These are phyloP conservation scores for Macrobrachium nipponense DNA, from an alignment of 1,140 invertebrate species.

Conservation along the genomic window DNA sequence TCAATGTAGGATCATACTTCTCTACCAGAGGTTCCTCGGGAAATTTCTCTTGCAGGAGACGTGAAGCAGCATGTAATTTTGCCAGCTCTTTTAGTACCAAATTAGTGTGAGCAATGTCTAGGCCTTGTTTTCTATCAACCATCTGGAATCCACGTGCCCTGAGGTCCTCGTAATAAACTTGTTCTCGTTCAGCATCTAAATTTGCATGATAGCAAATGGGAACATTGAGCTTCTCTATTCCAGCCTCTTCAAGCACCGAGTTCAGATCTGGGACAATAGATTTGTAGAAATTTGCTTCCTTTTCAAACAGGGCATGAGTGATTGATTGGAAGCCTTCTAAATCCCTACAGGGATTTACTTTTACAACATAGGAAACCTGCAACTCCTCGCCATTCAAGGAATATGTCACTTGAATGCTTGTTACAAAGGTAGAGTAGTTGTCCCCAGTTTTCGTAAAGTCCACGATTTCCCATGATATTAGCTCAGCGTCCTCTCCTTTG, in stretches of 20 bases:
- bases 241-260: neutral
- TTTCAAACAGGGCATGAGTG: neutral
- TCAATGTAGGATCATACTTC: constrained; percentile 6
- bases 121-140: neutral
- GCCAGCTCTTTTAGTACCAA: constrained; percentile 26
- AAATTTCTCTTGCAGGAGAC: constrained; percentile 12
- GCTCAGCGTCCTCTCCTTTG: too few species aligned
- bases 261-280: neutral
- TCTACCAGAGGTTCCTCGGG: constrained; percentile 2
- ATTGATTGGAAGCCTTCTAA: neutral
- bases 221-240: neutral
- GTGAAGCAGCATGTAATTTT: constrained; percentile 31
- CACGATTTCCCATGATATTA: too few species aligned
- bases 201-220: neutral
- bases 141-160: constrained; percentile 15
- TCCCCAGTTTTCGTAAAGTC: too few species aligned
- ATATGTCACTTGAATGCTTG: constrained; percentile 8
- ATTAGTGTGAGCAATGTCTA: constrained; percentile 17
- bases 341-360: constrained; percentile 6
- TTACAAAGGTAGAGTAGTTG: neutral
- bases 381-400: neutral
- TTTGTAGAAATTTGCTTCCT: constrained; percentile 15
- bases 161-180: constrained; percentile 15
- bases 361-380: constrained; percentile 28
- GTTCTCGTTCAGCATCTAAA: neutral